phyloP scores from a whole-genome alignment of 2,113 vertebrate species.

The Osmerus mordax region DNA sequence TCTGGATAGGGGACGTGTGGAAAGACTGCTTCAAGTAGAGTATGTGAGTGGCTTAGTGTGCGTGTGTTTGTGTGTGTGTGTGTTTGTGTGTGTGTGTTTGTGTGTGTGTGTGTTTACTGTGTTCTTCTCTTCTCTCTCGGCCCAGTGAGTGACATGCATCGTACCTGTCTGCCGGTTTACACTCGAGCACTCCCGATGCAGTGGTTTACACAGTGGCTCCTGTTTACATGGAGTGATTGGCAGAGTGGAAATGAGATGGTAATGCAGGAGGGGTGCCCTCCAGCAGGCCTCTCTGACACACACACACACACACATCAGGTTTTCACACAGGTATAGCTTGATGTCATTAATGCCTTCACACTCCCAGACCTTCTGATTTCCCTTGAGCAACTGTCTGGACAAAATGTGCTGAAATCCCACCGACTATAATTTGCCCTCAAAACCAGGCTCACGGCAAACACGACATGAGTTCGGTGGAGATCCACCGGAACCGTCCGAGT shows the following conservation, averaged over 20 bases:
- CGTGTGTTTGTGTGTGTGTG: background rate
- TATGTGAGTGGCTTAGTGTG: background rate
- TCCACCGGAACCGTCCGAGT: background rate
- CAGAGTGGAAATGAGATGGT: slow-evolving; percentile 41
- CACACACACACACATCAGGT: slow-evolving; percentile 9
- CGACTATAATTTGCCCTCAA: background rate
- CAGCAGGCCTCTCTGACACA: background rate
- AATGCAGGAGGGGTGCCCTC: slow-evolving; percentile 30
- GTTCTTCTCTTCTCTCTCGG: background rate
- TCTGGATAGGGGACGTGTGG: background rate
- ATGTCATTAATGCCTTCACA: slow-evolving; percentile 28
- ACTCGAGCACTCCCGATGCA: slow-evolving; percentile 7
- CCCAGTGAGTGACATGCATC: slow-evolving; percentile 5
- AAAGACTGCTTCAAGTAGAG: background rate
- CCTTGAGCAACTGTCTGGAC: slow-evolving; percentile 6
- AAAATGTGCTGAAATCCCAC: slow-evolving; percentile 18
- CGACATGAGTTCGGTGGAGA: background rate
- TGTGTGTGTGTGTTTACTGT: background rate
- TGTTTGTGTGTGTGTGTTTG: background rate
- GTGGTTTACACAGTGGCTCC: slow-evolving; percentile 26
- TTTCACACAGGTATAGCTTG: slow-evolving; percentile 19
- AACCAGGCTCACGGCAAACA: background rate
- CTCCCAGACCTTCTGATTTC: slow-evolving; percentile 21
- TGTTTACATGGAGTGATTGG: slow-evolving; percentile 44
- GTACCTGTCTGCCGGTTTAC: slow-evolving; percentile 4